These are phyloP conservation scores for Holothuria leucospilota DNA, from an alignment of 53 echinoderm and acorn worm species.

Conservation along the genomic window DNA sequence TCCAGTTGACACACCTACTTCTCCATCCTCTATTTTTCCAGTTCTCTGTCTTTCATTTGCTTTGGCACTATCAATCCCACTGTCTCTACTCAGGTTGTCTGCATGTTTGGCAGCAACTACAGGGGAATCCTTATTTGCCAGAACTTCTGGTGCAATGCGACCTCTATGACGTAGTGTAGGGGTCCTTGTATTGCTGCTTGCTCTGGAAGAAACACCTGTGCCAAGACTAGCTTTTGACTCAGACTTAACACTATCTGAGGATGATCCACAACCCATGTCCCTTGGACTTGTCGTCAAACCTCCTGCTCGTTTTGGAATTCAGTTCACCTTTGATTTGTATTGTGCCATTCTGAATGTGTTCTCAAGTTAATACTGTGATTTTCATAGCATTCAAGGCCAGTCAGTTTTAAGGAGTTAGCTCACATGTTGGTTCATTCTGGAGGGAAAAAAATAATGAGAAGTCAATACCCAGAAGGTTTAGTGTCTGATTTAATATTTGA, in stretches of 20 bases:
- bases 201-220: constrained; percentile 45
- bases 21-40: constrained; percentile 4
- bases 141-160: constrained; percentile 21
- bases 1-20: too few species aligned
- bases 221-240: constrained; percentile 66
- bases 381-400: too few species aligned
- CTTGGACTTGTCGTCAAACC: background rate
- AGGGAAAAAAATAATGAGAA: too few species aligned
- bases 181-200: constrained; percentile 54
- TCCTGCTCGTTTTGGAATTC: too few species aligned
- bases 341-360: too few species aligned
- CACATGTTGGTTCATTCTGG: too few species aligned
- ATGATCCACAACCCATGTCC: constrained; percentile 89
- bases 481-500: too few species aligned
- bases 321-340: too few species aligned
- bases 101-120: constrained; percentile 4
- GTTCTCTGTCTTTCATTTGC: constrained; percentile 74
- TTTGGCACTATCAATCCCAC: constrained; percentile 96
- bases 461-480: too few species aligned
- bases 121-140: background rate
- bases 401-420: too few species aligned
- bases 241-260: constrained; percentile 53
- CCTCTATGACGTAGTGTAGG: constrained; percentile 20
- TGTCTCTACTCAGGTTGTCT: constrained; percentile 80
- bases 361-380: too few species aligned